Percentiles rank a stretch among this genome's conserved stretches.
Conservation (phyloP, 35 echinoderm and acorn worm genomes). For the Ophiothrix spiculata region DNA sequence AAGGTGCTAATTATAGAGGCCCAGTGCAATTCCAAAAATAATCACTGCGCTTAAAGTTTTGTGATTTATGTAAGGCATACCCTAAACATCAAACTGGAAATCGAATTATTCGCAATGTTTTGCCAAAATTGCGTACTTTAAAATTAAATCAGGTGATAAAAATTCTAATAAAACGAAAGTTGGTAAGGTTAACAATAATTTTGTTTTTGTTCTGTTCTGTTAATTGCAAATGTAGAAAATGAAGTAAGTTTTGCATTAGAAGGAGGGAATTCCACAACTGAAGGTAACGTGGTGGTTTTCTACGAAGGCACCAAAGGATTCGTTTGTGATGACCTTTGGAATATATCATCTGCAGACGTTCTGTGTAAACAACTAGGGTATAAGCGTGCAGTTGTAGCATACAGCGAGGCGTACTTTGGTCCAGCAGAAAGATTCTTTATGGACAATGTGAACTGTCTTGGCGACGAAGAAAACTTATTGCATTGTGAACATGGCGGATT, state of each 20-base stretch:
- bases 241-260: background rate
- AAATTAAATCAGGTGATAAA: too few species aligned
- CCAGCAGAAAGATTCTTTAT: background rate
- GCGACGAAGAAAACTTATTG: background rate
- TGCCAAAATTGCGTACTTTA: too few species aligned
- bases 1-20: too few species aligned
- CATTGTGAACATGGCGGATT: background rate
- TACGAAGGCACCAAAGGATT: constrained; percentile 15
- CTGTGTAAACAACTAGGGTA: constrained; percentile 42
- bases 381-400: background rate
- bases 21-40: too few species aligned
- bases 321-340: constrained; percentile 33
- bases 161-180: too few species aligned
- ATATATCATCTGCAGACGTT: constrained; percentile 7
- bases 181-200: too few species aligned
- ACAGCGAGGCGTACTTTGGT: background rate
- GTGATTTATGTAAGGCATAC: too few species aligned
- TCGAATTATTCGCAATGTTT: too few species aligned
- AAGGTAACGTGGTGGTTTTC: background rate
- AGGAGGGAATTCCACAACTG: background rate
- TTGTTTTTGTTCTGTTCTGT: too few species aligned
- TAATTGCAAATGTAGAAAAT: background rate
- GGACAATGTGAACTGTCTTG: background rate
- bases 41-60: too few species aligned
- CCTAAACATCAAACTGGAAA: too few species aligned